Base-by-base conservation (phyloP, 2,888 invertebrate species). In the Resseliella maxima region DNA sequence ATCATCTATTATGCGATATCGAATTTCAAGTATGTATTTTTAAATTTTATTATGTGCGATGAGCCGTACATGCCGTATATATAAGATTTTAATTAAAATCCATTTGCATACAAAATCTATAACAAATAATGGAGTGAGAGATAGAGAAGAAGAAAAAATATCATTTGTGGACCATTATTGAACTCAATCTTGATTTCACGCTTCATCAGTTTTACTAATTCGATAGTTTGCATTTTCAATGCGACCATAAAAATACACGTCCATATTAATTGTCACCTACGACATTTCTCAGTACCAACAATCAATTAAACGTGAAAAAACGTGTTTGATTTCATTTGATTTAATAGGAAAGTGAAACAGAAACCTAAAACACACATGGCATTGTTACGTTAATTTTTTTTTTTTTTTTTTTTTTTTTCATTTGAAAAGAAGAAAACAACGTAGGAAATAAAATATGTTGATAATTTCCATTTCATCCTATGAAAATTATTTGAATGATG, bases 181-280 rank as follows among this genome's bases (percentile, higher is more conserved):
- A 18, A 24, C 5, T 59, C 27, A 27, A 6, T 5, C 24, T 59
- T 59, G 24, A 59, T 59, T 24, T 59, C 15, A 31, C 72, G 72
- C 35, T 72, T 72, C 72, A 72, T 59, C 59, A 72, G 31, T 72
- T 72, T 72, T 72, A 31, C 31, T 72, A 72, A 72, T 72, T 31
- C 31, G 31, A 31, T 35, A 72, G 31, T 35, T 72, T 72, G 31
- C 31, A 31, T 72, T 72, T 35, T n/a, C 31, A 72, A 72, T 72
- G 72, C 15, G 27, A 31, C 2, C 72, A 59, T 72, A 15, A 72
- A 72, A 72, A 35, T 35, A 35, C 31, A 0, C 72, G 72, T 18
- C 72, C 31, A 72, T 31, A 31, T 72, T 72, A 72, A 72, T 72
- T 31, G 31, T 72, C 27, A 59, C 59, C 59, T 59, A 59, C 59